These are phyloP conservation scores for Drosophila kokeensis DNA, from an alignment of 2,888 invertebrate genomes.

Conservation along the genomic window DNA sequence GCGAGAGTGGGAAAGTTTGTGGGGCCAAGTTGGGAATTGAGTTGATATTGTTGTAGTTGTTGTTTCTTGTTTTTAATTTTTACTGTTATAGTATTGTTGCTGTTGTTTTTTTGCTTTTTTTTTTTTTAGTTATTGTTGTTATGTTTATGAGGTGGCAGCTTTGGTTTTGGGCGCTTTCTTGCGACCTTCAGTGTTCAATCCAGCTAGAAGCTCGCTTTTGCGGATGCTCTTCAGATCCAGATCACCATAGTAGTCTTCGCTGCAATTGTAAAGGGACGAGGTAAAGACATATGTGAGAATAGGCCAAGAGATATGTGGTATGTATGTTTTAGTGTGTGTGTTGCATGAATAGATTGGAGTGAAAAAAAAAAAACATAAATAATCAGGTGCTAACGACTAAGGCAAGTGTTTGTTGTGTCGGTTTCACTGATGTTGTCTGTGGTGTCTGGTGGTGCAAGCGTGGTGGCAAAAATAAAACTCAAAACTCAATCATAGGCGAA, in stretches of 20 bases:
- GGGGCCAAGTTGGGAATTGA: constrained; percentile 53
- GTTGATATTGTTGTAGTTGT: constrained; percentile 63
- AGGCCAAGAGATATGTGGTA: constrained; percentile 82
- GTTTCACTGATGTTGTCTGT: constrained; percentile 1
- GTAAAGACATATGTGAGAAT: constrained; percentile 76
- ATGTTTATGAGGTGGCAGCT: constrained; percentile 81
- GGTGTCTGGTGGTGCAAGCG: constrained; percentile 51
- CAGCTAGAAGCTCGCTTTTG: constrained; percentile 95
- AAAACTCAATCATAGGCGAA: constrained; percentile 53
- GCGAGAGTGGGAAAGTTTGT: constrained; percentile 55
- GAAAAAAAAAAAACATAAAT: constrained; percentile 12
- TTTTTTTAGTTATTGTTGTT: constrained; percentile 52
- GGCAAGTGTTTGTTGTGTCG: constrained; percentile 8
- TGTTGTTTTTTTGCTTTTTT: constrained; percentile 25
- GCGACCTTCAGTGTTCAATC: constrained; percentile 86
- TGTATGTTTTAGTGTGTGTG: constrained; percentile 19
- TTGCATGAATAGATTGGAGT: constrained; percentile 39
- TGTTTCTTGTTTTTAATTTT: constrained; percentile 42
- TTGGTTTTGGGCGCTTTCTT: constrained; percentile 86
- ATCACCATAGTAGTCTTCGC: constrained; percentile 98
- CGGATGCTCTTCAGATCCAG: constrained; percentile 97
- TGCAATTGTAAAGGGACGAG: constrained; percentile 87
- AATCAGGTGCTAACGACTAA: constrained; percentile 20
- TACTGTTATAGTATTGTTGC: constrained; percentile 53
- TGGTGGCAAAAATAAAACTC: constrained; percentile 37